Evolutionary conservation across 2,888 invertebrate species (phyloP), one percentile per base, ranked within the genome.

Genomic region (Noctua janthina): DNA sequence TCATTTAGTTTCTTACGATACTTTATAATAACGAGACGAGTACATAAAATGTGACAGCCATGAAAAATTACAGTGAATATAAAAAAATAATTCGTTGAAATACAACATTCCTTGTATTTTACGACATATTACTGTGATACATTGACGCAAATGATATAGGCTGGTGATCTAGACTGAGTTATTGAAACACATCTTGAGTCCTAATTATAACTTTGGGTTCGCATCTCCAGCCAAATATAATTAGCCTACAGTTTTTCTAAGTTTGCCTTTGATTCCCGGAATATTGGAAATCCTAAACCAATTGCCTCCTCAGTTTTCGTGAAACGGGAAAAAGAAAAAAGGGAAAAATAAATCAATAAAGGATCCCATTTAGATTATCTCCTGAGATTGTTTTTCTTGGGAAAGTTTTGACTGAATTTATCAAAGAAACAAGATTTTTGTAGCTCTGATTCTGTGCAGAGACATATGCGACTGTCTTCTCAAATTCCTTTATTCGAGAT

Each of bases 211-310:
- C 46, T 77, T 74, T 46, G 11, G 8, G 2, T 54, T 62, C 39
- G 10, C 15, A 68, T 66, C 62, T 20, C 62, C 56, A 10, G 20
- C 46, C 39, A 7, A 66, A 29, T 74, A 15, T 77, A 80, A 71
- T 56, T 5, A 66, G 29, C 23, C 17, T 56, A 8, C 2, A 39
- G 10, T 46, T 51, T 69, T 71, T 46, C 35, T 29, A 15, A 49
- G 15, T 8, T 46, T 39, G 39, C 15, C 29, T 39, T 54, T 49
- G 17, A 77, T n/a, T 66, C 23, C 15, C 20, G 2, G 4, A 59
- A 83, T 64, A 83, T 70, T 83, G 39, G 15, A 56, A 83, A 70
- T 64, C n/a, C 56, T 49, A 64, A 77, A 64, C 15, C 43, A 83
- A 83, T 83, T 43, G 35, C 29, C 51, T 35, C n/a, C 20, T 29